Conservation (phyloP, 2,888 invertebrate genomes). For the Lasioglossum villosulum region DNA sequence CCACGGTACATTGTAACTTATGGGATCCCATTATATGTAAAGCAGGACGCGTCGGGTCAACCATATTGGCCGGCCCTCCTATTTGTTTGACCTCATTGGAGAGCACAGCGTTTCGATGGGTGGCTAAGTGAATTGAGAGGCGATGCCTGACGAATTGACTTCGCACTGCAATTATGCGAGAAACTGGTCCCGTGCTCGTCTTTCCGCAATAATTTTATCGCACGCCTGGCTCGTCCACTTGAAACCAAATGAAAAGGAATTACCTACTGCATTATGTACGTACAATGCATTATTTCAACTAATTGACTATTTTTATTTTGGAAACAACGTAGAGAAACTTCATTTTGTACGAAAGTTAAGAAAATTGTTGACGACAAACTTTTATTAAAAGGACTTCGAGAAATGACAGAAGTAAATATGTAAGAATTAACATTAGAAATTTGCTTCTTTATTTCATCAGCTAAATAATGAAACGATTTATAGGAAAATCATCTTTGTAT, state of each 20-base stretch:
- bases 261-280: no score
- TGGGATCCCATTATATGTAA: slow-evolving; percentile 73
- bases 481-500: background rate
- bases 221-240: background rate
- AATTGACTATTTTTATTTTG: background rate
- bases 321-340: background rate
- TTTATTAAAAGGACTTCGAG: background rate
- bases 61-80: slow-evolving; percentile 46
- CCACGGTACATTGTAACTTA: slow-evolving; percentile 69
- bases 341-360: background rate
- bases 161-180: background rate
- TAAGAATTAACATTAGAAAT: background rate
- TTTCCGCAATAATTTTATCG: background rate
- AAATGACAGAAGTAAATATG: background rate
- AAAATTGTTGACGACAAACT: background rate
- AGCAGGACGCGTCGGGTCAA: slow-evolving; percentile 66
- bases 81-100: slow-evolving; percentile 50
- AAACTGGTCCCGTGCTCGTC: background rate
- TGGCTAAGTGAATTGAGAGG: slow-evolving; percentile 24
- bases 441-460: background rate
- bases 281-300: background rate
- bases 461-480: background rate
- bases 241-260: background rate
- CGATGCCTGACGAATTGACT: slow-evolving; percentile 9
- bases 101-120: slow-evolving; percentile 15